Evolutionary conservation across 2,797 vertebrate genomes (phyloP), one percentile per base, ranked within the genome.

Genomic region (Merluccius polli): DNA sequence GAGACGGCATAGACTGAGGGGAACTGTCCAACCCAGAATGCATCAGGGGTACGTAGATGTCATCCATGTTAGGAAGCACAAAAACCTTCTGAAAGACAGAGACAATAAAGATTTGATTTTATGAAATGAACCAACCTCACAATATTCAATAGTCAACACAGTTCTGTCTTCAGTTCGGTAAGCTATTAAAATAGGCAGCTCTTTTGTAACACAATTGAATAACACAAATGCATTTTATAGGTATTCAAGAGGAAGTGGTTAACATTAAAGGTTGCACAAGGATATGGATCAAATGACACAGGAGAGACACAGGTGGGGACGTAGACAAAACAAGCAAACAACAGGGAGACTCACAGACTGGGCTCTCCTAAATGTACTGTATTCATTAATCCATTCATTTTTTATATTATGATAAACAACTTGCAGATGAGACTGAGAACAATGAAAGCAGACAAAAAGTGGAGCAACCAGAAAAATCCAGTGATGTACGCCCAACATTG

Each of bases 41-140:
- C 95, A 97, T 97, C 86, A 97, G 91, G 32, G 96, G 95, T 21
- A 97, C 63, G 83, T 95, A 94, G 82, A 97, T 92, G 83, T 98
- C 96, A 0, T 98, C 96, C 95, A 97, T 98, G 90, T 97, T 97
- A 41, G 95, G 95, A 90, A 96, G 92, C 52, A 98, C 96, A 91
- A 98, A 90, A 27, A 96, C 94, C 93, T 97, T 97, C 96, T 97
- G 87, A 10, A 80, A 83, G 71, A 18, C 16, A 74, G 52, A 83
- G 71, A 21, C 16, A 72, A 68, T n/a, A 8, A 27, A 67, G 71
- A 31, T 69, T 8, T 0, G 7, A 35, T 35, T 70, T n/a, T 33
- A 27, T 31, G 52, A 24, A 59, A n/a, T 16, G 4, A 10, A 11
- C 27, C 27, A 9, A 10, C 63, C 63, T 65, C 0, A 65, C 63